Base-by-base conservation (phyloP, 1,140 invertebrate genomes). In the Aporrectodea caliginosa region DNA sequence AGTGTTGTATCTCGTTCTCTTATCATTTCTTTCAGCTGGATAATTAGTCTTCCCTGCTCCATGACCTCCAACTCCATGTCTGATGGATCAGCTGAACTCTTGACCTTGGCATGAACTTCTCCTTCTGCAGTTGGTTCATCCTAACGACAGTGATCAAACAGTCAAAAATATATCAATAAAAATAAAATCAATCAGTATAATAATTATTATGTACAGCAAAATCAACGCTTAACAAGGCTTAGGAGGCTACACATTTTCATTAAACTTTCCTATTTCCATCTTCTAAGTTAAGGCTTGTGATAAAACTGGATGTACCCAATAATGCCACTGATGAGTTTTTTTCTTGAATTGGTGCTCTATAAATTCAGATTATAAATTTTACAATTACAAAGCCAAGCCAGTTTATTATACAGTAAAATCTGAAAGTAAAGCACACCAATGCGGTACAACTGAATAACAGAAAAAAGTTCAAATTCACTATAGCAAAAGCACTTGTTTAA, bases 1-100 rank as follows among this genome's bases (percentile, higher is more conserved):
- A 76, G 75, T 27, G 32, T 76, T 35, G 1, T 32, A 35, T 76
- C 75, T 68, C 43, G 33, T 27, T 76, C 75, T n/a, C 75, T 76
- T 29, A 76, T 76, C 43, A 76, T 58, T 16, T 76, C 75, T 58
- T 76, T 76, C 1, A 76, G 16, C 30, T 76, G 75, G 33, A 76
- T 30, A 16, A 76, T 76, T n/a, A 76, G 43, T 35, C 35, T 76
- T 27, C 35, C 32, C 35, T 76, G 75, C 27, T 76, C 75, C 6
- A 76, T 35, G 6, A 76, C 16, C 35, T 76, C 32, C 27, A 76
- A 35, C 75, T 76, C 75, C 31, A 35, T 16, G 35, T 76, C 75
- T 29, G 33, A 27, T 35, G 43, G 32, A 43, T 43, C 75, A 1
- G n/a, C 33, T 58, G 43, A 58, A 58, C 43, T 58, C 22, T 58